Evolutionary conservation across 2,113 vertebrate species (phyloP).

Genomic region (Malurus alboscapulatus): DNA sequence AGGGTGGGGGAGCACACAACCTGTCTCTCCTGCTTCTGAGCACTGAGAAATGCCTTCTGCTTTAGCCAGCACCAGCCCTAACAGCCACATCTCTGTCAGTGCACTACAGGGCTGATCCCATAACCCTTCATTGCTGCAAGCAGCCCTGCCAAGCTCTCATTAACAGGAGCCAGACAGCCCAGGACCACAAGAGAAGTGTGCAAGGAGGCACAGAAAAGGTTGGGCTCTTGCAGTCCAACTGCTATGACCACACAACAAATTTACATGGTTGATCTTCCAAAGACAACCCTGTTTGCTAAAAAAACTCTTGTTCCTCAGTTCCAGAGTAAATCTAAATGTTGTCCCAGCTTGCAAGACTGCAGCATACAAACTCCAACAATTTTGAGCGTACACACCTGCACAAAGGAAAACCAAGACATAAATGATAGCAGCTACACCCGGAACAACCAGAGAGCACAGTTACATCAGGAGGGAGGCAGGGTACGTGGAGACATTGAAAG

Average conservation of each 20-base stretch:
- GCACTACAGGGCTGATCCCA: neutral
- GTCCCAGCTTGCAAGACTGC: neutral
- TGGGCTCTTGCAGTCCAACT: neutral
- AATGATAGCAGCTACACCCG: neutral
- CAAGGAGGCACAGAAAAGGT: neutral
- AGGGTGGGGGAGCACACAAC: neutral
- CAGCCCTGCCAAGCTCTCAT: neutral
- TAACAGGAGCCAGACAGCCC: neutral
- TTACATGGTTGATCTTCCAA: neutral
- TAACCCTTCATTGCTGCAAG: neutral
- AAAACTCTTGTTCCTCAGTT: neutral
- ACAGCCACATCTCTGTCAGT: rapidly evolving
- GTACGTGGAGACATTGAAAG: neutral
- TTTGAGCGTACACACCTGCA: neutral
- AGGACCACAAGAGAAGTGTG: neutral
- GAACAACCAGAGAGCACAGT: neutral
- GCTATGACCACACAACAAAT: neutral
- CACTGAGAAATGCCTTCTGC: neutral
- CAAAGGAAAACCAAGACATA: neutral
- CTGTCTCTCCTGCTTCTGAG: neutral
- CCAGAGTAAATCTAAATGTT: neutral
- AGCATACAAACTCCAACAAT: neutral
- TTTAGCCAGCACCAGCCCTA: neutral
- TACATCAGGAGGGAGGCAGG: neutral
- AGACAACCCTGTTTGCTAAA: neutral